A percentile compares a stretch with the other conserved stretches of the same genome.
Conservation (phyloP, 37 sponge, comb jelly and placozoan species). For the Hormiphora californensis region DNA sequence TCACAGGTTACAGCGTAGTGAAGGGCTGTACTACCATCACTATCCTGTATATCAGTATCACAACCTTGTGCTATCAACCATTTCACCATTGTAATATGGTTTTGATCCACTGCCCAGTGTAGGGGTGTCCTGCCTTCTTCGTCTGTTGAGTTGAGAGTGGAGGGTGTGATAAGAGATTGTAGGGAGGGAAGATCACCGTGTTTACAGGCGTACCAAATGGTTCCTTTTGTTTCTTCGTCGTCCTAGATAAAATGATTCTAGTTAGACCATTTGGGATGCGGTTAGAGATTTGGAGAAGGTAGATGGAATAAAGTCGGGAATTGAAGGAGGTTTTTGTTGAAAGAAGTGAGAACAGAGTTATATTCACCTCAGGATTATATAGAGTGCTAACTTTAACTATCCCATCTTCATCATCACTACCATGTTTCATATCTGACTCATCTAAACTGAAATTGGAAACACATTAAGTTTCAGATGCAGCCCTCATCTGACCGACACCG, state of each 20-base stretch:
- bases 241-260: too few species aligned
- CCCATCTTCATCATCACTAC: background rate
- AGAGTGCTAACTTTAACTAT: slow-evolving; percentile 11
- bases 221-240: background rate
- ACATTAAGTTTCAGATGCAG: too few species aligned
- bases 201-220: slow-evolving; percentile 23
- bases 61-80: slow-evolving; percentile 39
- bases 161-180: background rate
- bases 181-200: background rate
- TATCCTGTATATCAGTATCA: background rate
- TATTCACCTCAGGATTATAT: background rate
- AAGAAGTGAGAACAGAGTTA: too few species aligned
- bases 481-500: too few species aligned
- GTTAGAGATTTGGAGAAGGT: too few species aligned
- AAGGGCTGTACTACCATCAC: background rate
- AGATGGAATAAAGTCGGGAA: too few species aligned
- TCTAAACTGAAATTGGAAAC: slow-evolving; percentile 31
- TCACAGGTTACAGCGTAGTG: slow-evolving; percentile 35
- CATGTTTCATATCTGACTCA: background rate
- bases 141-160: background rate
- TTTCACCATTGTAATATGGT: background rate
- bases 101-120: slow-evolving; percentile 23
- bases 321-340: too few species aligned
- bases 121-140: background rate
- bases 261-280: too few species aligned